These are phyloP conservation scores for Patiria miniata DNA, from an alignment of 35 echinoderm and acorn worm species.

Conservation along the genomic window DNA sequence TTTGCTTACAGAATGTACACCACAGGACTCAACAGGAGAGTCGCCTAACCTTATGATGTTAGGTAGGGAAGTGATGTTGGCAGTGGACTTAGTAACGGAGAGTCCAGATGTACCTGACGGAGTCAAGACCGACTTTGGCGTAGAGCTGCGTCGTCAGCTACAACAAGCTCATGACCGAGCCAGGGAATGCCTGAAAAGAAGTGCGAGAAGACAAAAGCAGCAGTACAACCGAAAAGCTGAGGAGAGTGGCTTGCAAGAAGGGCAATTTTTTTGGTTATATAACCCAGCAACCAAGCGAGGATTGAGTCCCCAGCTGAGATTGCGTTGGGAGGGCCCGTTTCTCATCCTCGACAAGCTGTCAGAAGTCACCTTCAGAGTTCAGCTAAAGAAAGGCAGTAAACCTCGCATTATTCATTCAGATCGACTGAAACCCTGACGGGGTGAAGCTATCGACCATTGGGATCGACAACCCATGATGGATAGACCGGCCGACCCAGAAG, in stretches of 20 bases:
- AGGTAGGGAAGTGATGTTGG: slow-evolving; percentile 54
- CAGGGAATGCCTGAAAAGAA: background rate
- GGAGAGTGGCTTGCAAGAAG: background rate
- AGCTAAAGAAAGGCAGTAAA: slow-evolving; percentile 4
- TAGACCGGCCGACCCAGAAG: too few relatives aligned
- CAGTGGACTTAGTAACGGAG: too few relatives aligned
- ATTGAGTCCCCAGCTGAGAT: slow-evolving; percentile 45
- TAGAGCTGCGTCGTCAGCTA: slow-evolving; percentile 1
- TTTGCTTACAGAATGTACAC: slow-evolving; percentile 38
- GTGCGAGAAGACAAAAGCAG: slow-evolving; percentile 31
- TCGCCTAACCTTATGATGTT: slow-evolving; percentile 76
- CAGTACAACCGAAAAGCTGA: slow-evolving; percentile 38
- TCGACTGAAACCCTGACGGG: slow-evolving; percentile 42
- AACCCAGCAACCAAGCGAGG: slow-evolving; percentile 48
- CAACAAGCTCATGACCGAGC: slow-evolving; percentile 32
- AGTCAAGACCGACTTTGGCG: slow-evolving; percentile 28
- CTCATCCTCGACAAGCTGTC: slow-evolving; percentile 48
- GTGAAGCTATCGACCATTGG: slow-evolving; percentile 12
- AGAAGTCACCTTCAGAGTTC: slow-evolving; percentile 62
- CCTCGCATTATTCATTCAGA: slow-evolving; percentile 52
- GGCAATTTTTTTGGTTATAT: slow-evolving; percentile 65
- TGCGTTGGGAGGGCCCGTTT: slow-evolving; percentile 72
- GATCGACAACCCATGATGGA: too few relatives aligned
- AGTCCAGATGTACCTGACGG: too few relatives aligned
- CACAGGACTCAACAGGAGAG: slow-evolving; percentile 54